Evolutionary conservation across 2,113 vertebrate genomes (phyloP).

Genomic region (Cephalopholis sonnerati): DNA sequence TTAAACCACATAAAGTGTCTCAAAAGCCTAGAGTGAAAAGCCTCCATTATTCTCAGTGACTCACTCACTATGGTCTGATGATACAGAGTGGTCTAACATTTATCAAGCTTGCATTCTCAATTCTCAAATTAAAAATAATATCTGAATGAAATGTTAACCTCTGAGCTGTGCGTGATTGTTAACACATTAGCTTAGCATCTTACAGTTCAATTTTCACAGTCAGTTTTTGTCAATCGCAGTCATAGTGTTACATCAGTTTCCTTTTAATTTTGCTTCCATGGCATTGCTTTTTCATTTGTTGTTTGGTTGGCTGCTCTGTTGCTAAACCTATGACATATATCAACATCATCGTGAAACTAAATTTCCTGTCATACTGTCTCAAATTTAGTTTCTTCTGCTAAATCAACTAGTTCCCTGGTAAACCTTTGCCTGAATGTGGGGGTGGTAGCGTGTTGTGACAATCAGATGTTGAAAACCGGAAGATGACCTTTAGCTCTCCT

Average conservation of each 20-base stretch:
- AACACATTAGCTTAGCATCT: background rate
- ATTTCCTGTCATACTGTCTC: background rate
- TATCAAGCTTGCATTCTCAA: background rate
- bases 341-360: too few relatives aligned
- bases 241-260: background rate
- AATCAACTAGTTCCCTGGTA: background rate
- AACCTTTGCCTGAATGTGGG: background rate
- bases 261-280: background rate
- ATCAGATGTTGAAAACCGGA: constrained; percentile 3
- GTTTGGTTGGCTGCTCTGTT: background rate
- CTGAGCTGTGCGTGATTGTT: background rate
- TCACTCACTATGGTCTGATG: background rate
- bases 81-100: background rate
- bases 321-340: background rate
- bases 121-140: background rate
- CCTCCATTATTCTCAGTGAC: background rate
- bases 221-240: background rate
- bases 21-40: background rate
- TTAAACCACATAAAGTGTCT: background rate
- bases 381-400: background rate
- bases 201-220: background rate
- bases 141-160: background rate
- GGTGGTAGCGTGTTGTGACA: background rate
- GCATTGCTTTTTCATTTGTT: background rate
- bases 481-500: background rate